A percentile compares a stretch with the other conserved stretches of the same genome.
Conservation (phyloP, 2,113 vertebrate genomes). For the Isurus oxyrinchus region DNA sequence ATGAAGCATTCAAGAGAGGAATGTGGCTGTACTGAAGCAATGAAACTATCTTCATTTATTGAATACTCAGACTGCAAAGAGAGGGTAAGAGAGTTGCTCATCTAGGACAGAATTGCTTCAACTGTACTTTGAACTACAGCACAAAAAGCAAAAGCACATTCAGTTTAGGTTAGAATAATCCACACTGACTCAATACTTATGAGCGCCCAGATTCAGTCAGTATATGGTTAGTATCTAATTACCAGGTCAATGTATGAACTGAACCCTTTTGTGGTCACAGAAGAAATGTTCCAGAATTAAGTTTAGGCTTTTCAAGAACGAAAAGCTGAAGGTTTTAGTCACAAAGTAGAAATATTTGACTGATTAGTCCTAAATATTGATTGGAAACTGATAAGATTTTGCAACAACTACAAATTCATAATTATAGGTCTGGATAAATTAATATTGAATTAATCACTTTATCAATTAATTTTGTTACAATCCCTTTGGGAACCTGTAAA, state of each 20-base stretch:
- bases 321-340: neutral
- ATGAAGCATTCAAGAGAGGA: neutral
- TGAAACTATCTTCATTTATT: neutral
- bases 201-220: neutral
- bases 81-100: neutral
- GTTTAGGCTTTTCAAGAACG: neutral
- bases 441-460: neutral
- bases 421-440: neutral
- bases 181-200: neutral
- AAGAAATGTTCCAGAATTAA: neutral
- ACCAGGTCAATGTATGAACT: neutral
- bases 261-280: neutral
- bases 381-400: neutral
- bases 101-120: neutral
- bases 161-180: neutral
- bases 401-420: neutral
- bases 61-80: slow-evolving; percentile 16
- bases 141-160: neutral
- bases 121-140: neutral
- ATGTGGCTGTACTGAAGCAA: slow-evolving; percentile 3
- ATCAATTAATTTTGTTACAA: neutral
- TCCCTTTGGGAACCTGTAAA: too few relatives aligned
- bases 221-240: neutral
- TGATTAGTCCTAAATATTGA: neutral
- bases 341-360: neutral